Evolutionary conservation across 2,113 vertebrate genomes (phyloP).

Genomic region (Xyliphius kryptos): DNA sequence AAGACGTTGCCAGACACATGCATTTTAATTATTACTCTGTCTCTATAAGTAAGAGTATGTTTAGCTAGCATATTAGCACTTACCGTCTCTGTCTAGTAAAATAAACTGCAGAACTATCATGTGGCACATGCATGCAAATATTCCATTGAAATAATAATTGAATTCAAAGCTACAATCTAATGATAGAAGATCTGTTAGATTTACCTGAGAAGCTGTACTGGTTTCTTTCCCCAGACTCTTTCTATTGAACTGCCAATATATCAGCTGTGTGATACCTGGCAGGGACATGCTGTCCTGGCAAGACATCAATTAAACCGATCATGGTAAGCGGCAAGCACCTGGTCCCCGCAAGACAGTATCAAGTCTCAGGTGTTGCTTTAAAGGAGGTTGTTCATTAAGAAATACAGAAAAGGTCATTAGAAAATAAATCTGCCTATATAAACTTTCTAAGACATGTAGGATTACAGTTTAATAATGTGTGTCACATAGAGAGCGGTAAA

Average conservation of each 20-base stretch:
- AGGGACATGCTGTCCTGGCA: conserved; percentile 31
- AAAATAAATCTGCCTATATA: not conserved
- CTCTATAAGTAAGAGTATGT: no score
- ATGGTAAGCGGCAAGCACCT: conserved; percentile 34
- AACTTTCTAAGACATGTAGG: not conserved
- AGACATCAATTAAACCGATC: conserved; percentile 45
- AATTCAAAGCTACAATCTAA: no score
- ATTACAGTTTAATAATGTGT: not conserved
- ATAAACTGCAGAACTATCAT: no score
- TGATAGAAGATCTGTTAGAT: conserved; percentile 7
- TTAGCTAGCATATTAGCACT: no score
- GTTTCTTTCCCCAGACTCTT: conserved; percentile 11
- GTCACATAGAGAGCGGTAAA: not conserved
- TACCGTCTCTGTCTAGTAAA: no score
- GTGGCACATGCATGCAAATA: not conserved
- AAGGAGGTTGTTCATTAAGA: conserved; percentile 20
- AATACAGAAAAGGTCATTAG: conserved; percentile 7
- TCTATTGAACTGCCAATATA: conserved; percentile 36
- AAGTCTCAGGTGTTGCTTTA: conserved; percentile 23
- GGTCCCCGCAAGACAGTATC: conserved; percentile 31
- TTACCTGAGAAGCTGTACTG: conserved; percentile 10
- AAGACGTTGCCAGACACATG: not conserved
- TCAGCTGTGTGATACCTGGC: conserved; percentile 41
- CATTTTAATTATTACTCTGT: not conserved
- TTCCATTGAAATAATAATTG: not conserved